Evolutionary conservation across 2,113 vertebrate genomes (phyloP).

Genomic region (Formicarius rufipectus): DNA sequence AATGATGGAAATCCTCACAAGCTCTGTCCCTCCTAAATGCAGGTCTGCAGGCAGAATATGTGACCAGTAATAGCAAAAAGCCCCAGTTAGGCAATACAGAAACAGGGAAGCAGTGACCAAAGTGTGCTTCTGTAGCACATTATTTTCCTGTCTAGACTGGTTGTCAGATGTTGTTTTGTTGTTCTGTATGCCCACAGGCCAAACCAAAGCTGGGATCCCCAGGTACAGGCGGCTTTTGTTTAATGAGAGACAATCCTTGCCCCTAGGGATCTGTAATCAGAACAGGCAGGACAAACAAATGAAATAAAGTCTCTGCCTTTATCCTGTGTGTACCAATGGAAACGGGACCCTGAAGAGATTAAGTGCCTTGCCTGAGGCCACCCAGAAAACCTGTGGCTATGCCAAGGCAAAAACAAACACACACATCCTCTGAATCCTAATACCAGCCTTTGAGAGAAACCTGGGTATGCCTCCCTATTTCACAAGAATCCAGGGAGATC

Average conservation of each 20-base stretch:
- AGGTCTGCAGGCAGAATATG: neutral
- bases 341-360: conserved; percentile 10
- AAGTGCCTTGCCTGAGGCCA: conserved; percentile 20
- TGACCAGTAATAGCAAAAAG: neutral
- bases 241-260: conserved; percentile 26
- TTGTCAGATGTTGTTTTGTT: conserved; percentile 40
- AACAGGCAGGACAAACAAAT: conserved; percentile 36
- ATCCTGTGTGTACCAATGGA: neutral
- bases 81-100: neutral
- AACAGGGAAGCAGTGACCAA: neutral
- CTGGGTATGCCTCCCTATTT: neutral
- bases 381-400: conserved; percentile 2
- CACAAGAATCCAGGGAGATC: neutral
- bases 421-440: neutral
- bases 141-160: conserved; percentile 41
- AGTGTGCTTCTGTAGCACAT: neutral
- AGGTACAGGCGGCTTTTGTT: neutral
- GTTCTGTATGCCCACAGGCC: conserved; percentile 6
- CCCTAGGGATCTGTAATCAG: conserved; percentile 32
- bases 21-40: neutral
- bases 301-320: neutral
- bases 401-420: neutral
- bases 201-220: conserved; percentile 39
- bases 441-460: neutral
- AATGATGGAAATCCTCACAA: neutral